Evolutionary conservation across 2,888 invertebrate genomes (phyloP), one percentile per base, ranked within the genome.

Genomic region (Caenorhabditis becei): DNA sequence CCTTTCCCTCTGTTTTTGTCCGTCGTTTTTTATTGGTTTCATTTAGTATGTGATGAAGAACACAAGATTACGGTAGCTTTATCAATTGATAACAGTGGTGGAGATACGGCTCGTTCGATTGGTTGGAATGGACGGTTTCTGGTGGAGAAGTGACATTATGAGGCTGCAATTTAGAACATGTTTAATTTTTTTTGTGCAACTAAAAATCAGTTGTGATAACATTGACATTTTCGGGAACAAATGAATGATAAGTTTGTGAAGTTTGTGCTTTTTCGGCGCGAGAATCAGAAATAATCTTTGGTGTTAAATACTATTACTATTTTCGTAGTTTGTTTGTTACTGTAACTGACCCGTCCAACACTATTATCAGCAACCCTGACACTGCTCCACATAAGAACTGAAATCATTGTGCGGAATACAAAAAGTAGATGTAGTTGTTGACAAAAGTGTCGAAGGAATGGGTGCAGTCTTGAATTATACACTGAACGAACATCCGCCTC

Each of bases 351-450:
- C 78, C 71, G 49, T 78, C 78, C 59, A 78, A 23, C 26, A 56
- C 10, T 1, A 66, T 66, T 2, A 72, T 71, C 14, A 71, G 37
- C 16, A 78, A 26, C 10, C 71, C 78, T 20, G 78, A 78, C 10
- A 78, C 71, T 8, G 78, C 65, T 53, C 78, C 78, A 37, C 78
- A 78, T n/a, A 78, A 16, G 47, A 78, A 78, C 37, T 72, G 71
- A 47, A 78, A 78, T 71, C 78, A 78, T 24, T 71, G 37, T 18
- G 71, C 78, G 23, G 58, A 26, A 23, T 58, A 61, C 16, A 71
- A 72, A 1, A 66, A 54, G 47, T 78, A 78, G 10, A 78, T 44
- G 37, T 66, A 71, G n/a, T 71, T 71, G 35, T 78, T 71, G 35
- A 71, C 44, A 58, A 78, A 66, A 26, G 65, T 65, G 28, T 78